Conservation (phyloP, 2,888 invertebrate species). For the Lamellibrachia satsuma region DNA sequence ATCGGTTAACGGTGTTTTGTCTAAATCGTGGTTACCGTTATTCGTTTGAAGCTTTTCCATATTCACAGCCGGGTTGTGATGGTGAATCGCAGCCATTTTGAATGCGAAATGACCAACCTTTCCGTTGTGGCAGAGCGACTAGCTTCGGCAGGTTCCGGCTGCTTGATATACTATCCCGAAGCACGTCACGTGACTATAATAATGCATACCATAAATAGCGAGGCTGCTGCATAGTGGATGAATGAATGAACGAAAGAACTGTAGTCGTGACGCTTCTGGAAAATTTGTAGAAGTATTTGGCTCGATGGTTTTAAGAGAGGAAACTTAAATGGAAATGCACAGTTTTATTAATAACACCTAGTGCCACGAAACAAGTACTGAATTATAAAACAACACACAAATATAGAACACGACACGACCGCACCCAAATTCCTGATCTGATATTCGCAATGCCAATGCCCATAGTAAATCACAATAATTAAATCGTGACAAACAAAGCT, state of each 20-base stretch:
- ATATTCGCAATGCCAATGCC: background rate
- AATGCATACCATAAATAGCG: constrained; percentile 17
- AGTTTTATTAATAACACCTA: background rate
- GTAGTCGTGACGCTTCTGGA: background rate
- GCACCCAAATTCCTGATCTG: background rate
- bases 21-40: background rate
- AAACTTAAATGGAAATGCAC: background rate
- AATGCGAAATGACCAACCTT: constrained; percentile 5
- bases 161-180: constrained; percentile 11
- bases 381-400: background rate
- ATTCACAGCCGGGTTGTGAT: background rate
- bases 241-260: background rate
- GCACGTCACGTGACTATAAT: background rate
- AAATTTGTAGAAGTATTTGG: constrained; percentile 7
- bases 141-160: constrained; percentile 3
- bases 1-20: background rate
- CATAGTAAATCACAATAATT: background rate
- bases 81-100: constrained; percentile 17
- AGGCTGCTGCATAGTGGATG: background rate
- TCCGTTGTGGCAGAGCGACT: constrained; percentile 17
- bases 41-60: background rate
- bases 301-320: background rate
- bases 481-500: background rate
- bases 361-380: background rate
- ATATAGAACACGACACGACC: background rate